A percentile compares a stretch with the other conserved stretches of the same genome.
Evolutionary conservation across 1,140 invertebrate genomes (phyloP).

Genomic region (Hestina assimilis): DNA sequence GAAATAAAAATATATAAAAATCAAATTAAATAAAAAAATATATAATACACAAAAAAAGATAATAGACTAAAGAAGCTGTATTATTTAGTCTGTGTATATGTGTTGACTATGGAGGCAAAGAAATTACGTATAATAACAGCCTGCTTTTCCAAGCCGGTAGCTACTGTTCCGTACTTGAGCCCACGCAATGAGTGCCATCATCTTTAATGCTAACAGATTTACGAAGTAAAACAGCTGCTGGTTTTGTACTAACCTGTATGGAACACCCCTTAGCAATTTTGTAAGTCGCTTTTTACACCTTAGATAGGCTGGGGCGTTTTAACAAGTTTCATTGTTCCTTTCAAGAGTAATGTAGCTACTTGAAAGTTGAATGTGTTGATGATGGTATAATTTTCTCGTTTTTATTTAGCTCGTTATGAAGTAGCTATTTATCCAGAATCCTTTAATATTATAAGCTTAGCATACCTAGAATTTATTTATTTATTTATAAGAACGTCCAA

Average conservation of each 20-base stretch:
- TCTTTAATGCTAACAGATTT: constrained; percentile 20
- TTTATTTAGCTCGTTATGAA: too few species aligned
- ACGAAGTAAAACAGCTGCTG: constrained; percentile 5
- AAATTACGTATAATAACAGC: constrained; percentile 12
- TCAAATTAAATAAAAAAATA: too few species aligned
- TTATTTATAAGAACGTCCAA: too few species aligned
- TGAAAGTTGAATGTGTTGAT: background rate
- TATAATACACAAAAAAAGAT: background rate
- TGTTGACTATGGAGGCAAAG: background rate
- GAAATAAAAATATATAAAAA: too few species aligned
- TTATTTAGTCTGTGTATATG: background rate
- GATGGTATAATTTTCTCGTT: too few species aligned
- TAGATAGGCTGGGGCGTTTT: background rate
- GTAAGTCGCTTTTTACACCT: constrained; percentile 1
- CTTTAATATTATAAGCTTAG: too few species aligned
- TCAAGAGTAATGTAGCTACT: background rate
- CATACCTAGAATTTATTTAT: too few species aligned
- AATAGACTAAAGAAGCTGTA: background rate
- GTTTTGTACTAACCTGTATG: background rate
- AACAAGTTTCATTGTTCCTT: constrained; percentile 1
- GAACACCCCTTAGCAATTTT: background rate
- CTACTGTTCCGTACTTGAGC: background rate
- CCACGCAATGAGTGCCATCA: constrained; percentile 17
- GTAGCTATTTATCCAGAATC: too few species aligned
- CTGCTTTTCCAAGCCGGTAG: constrained; percentile 3